Evolutionary conservation across 2,113 vertebrate species (phyloP), one percentile per base, ranked within the genome.

Genomic region (Otocyon megalotis): DNA sequence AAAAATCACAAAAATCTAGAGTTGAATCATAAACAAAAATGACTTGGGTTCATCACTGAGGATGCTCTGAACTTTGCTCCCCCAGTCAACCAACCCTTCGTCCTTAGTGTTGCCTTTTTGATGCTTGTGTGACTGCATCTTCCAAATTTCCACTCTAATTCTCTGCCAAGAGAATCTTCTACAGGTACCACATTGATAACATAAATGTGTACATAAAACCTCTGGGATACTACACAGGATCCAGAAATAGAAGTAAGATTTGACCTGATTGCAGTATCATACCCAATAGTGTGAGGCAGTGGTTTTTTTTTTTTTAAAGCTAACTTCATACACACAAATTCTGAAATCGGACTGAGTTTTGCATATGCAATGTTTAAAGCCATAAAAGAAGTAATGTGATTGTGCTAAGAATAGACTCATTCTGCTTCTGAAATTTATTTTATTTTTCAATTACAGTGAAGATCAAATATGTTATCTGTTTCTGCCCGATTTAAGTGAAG

Each of bases 1-100:
- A 77, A 94, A 94, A 93, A 91, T 56, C 37, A 54, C 32, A 72
- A 83, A 93, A 35, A 65, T 50, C n/a, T 60, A 88, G 72, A 95
- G 48, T 2, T 54, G 9, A 84, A 53, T 74, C 67, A 65, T 74
- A 50, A 74, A 56, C 28, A 84, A 62, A 93, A 67, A 67, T 22
- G 3, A 79, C 54, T 19, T 12, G 15, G 22, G 76, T n/a, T 82
- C 37, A 71, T 22, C 48, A 26, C 14, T 13, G 3, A 84, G 6
- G 58, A 26, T 50, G 22, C 56, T 81, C 43, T 77, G 26, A 72
- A 53, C 26, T 85, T 43, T 74, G 35, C 19, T 35, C 53, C 37
- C 53, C 5, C 9, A 12, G 8, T 50, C 14, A 30, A 12, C 22
- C 53, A 67, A 37, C 1, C 17, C 22, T 8, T 92, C 43, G 74